These are phyloP conservation scores for Keiferia lycopersicella DNA, from an alignment of 2,888 invertebrate genomes.

Conservation along the genomic window DNA sequence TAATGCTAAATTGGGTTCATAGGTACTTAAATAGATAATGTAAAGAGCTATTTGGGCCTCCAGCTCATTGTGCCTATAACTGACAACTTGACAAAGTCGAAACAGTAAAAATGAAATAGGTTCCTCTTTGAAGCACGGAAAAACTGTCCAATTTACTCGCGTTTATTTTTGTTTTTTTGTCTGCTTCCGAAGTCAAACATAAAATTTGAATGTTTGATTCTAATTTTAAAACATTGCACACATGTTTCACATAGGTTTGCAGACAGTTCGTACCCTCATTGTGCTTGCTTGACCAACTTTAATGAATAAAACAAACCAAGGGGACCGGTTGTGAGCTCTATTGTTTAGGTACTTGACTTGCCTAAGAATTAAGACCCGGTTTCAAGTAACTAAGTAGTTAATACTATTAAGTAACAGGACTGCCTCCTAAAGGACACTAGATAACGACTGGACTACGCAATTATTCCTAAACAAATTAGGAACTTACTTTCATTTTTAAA, in stretches of 20 bases:
- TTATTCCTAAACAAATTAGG: background rate
- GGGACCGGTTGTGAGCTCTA: conserved; percentile 5
- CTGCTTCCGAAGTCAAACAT: background rate
- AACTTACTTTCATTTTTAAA: background rate
- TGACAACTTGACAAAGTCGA: too few relatives aligned
- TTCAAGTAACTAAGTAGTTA: background rate
- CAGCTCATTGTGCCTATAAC: too few relatives aligned
- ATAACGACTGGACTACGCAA: too few relatives aligned
- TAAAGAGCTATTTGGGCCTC: too few relatives aligned
- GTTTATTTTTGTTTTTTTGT: too few relatives aligned
- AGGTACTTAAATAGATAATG: too few relatives aligned
- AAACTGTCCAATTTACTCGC: too few relatives aligned
- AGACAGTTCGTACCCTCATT: background rate
- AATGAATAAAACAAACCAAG: conserved; percentile 11
- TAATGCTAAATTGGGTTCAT: too few relatives aligned
- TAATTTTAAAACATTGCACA: background rate
- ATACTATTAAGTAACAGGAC: background rate
- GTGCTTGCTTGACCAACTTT: background rate
- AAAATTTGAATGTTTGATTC: too few relatives aligned
- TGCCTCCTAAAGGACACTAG: conserved; percentile 1
- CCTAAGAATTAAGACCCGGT: conserved; percentile 11
- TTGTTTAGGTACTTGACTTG: conserved; percentile 10
- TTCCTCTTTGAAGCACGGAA: too few relatives aligned
- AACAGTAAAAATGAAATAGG: too few relatives aligned
- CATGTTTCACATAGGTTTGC: background rate